Conservation (phyloP, 2,113 vertebrate genomes). For the Mungos mungo region DNA sequence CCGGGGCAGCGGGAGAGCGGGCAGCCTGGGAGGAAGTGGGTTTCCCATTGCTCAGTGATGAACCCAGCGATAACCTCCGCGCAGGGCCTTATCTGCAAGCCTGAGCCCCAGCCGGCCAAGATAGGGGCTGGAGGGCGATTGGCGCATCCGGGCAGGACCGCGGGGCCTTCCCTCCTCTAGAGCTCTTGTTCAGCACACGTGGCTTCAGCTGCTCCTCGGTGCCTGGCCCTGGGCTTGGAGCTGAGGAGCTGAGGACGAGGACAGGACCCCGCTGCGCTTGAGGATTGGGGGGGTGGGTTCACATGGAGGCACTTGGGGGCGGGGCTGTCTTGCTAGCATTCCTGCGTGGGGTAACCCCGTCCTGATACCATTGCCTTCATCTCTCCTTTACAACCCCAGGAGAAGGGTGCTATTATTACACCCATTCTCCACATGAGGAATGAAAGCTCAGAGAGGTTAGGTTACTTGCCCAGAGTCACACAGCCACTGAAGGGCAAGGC, state of each 20-base stretch:
- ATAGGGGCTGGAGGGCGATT: background rate
- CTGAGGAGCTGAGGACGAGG: background rate
- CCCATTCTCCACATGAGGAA: background rate
- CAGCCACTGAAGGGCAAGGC: background rate
- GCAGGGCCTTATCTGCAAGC: background rate
- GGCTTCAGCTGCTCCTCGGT: background rate
- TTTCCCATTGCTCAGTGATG: background rate
- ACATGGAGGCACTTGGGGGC: accelerated
- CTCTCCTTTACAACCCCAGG: background rate
- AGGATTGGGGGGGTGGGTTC: background rate
- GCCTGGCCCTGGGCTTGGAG: background rate
- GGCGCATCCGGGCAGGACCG: background rate
- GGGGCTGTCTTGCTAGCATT: background rate
- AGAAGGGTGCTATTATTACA: background rate
- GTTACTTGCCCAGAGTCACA: background rate
- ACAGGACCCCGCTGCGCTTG: background rate
- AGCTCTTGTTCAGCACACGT: accelerated
- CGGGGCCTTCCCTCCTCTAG: accelerated
- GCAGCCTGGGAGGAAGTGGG: background rate
- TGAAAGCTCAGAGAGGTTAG: background rate
- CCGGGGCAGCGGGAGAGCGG: no score
- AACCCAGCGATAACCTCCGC: background rate
- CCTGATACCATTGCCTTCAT: background rate
- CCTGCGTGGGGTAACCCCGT: accelerated
- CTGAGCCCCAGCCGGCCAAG: background rate